Percentiles rank a stretch among this genome's conserved stretches.
Conservation (phyloP, 2,888 invertebrate species). For the Phorcus lineatus region DNA sequence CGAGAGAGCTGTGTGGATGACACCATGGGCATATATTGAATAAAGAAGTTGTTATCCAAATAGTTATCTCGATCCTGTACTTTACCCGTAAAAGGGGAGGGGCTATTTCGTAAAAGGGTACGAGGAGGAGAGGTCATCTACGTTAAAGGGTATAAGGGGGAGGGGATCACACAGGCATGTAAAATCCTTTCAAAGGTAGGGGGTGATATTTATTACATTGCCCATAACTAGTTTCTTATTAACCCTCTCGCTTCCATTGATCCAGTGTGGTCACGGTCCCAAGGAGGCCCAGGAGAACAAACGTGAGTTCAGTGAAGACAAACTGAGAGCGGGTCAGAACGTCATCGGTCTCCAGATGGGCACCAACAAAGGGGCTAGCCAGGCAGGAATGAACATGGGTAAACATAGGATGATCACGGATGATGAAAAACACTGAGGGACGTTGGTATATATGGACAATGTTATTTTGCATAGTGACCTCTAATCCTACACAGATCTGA, state of each 20-base stretch:
- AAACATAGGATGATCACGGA: slow-evolving; percentile 62
- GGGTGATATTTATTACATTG: neutral
- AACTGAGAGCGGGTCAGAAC: slow-evolving; percentile 92
- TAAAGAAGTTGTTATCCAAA: too few species aligned
- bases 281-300: slow-evolving; percentile 97
- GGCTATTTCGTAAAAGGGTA: too few species aligned
- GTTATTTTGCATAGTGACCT: neutral
- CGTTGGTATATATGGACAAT: neutral
- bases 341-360: slow-evolving; percentile 89
- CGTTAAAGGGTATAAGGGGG: too few species aligned
- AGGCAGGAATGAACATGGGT: slow-evolving; percentile 88
- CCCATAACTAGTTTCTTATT: neutral
- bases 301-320: slow-evolving; percentile 94
- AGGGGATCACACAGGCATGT: too few species aligned
- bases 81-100: too few species aligned
- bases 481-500: too few species aligned
- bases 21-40: too few species aligned
- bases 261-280: slow-evolving; percentile 79
- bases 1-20: too few species aligned
- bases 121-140: too few species aligned
- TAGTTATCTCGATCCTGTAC: too few species aligned
- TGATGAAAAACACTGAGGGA: slow-evolving; percentile 11
- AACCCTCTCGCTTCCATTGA: too few species aligned
- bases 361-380: slow-evolving; percentile 97
- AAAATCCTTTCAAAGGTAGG: too few species aligned